Conservation (phyloP, 1,140 invertebrate species). For the Formica exsecta region DNA sequence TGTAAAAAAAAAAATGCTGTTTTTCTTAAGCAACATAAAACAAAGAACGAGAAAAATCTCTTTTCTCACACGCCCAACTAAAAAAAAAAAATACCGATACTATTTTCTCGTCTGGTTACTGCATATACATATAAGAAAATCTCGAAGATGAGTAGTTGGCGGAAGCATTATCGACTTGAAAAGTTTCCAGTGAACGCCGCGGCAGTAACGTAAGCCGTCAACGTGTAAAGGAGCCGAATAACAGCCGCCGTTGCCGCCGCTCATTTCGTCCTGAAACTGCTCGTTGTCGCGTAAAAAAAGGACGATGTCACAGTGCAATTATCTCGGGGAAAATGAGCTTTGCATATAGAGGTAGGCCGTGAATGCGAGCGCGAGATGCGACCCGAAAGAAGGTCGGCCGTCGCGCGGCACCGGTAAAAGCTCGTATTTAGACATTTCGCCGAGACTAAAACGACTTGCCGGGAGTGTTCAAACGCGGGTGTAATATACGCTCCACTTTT, state of each 20-base stretch:
- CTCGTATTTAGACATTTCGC: conserved; percentile 75
- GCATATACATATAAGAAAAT: conserved; percentile 60
- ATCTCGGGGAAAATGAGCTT: conserved; percentile 83
- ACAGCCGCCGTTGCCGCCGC: conserved; percentile 40
- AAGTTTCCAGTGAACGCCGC: conserved; percentile 67
- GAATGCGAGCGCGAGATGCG: conserved; percentile 74
- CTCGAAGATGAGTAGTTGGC: conserved; percentile 69
- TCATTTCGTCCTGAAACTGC: neutral
- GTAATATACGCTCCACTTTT: conserved; percentile 73
- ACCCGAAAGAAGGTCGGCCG: conserved; percentile 78
- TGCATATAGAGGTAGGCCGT: conserved; percentile 72
- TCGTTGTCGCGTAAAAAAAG: conserved; percentile 51
- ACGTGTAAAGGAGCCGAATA: conserved; percentile 71
- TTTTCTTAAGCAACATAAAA: neutral
- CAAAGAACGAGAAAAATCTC: neutral
- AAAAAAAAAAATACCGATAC: neutral
- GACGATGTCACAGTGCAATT: conserved; percentile 82
- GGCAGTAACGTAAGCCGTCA: conserved; percentile 57
- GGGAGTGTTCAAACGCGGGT: conserved; percentile 73
- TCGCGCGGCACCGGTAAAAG: conserved; percentile 66
- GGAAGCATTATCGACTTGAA: conserved; percentile 74
- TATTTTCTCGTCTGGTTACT: conserved; percentile 36
- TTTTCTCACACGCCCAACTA: neutral
- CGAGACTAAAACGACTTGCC: conserved; percentile 70
- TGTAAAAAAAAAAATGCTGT: neutral